These are phyloP conservation scores for Popillia japonica DNA, from an alignment of 1,140 invertebrate genomes.

Conservation along the genomic window DNA sequence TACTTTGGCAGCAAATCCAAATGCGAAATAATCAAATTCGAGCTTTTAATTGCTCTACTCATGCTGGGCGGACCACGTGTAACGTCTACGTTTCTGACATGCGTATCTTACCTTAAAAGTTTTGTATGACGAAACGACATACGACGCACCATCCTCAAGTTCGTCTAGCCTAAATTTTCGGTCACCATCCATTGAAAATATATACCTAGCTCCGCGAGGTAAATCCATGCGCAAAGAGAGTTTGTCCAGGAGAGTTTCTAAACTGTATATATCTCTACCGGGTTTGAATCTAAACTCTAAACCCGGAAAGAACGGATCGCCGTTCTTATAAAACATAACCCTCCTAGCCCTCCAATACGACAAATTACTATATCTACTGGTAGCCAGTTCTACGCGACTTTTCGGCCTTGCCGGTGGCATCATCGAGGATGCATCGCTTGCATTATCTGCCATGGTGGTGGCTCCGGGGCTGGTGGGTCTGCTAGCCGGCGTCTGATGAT, in stretches of 20 bases:
- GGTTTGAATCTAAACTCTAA: slow-evolving; percentile 89
- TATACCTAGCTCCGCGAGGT: slow-evolving; percentile 83
- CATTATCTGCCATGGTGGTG: slow-evolving; percentile 65
- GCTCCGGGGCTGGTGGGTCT: slow-evolving; percentile 62
- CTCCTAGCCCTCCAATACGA: slow-evolving; percentile 86
- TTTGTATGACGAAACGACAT: slow-evolving; percentile 90
- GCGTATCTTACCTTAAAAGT: slow-evolving; percentile 81
- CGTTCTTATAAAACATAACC: slow-evolving; percentile 92
- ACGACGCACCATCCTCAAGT: slow-evolving; percentile 87
- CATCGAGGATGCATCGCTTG: slow-evolving; percentile 61
- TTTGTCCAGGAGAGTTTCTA: slow-evolving; percentile 87
- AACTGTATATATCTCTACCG: slow-evolving; percentile 83
- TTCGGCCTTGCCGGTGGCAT: slow-evolving; percentile 61
- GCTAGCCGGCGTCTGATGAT: slow-evolving; percentile 62
- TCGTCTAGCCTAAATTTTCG: slow-evolving; percentile 85
- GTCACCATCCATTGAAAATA: slow-evolving; percentile 90
- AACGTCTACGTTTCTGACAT: not conserved
- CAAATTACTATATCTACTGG: slow-evolving; percentile 76
- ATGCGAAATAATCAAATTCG: too few species aligned
- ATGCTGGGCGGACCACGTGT: not conserved
- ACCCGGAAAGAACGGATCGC: slow-evolving; percentile 89
- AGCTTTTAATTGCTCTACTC: too few species aligned
- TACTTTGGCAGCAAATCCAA: too few species aligned
- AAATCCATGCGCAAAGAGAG: slow-evolving; percentile 83
- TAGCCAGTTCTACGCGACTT: slow-evolving; percentile 53